Evolutionary conservation across 1,140 invertebrate species (phyloP), one percentile per base, ranked within the genome.

Genomic region (Mya arenaria): DNA sequence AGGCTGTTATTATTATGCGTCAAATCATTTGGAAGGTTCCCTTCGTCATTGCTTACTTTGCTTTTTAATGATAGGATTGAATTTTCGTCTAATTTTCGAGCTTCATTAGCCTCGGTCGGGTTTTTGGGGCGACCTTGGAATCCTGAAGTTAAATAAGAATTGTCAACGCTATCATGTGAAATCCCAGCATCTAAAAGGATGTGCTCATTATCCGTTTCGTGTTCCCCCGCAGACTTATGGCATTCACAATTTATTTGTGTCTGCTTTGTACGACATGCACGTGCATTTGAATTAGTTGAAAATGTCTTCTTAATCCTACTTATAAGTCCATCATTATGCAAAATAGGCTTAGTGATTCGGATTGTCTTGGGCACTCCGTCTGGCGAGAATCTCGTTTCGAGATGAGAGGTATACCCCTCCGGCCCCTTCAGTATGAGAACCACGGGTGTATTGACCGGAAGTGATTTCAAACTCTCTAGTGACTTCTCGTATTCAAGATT

Each of bases 361-460:
- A 88, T 80, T 4, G 90, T 90, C 19, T 83, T 78, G 10, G 89
- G 90, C 19, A 84, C 60, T 4, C 90, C 90, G 72, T 88, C 89
- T 44, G 87, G 86, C 56, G 78, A 81, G 71, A 91, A 91, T 0
- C 88, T 86, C 15, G 90, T 91, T 78, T 91, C 86, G n/a, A 91
- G 60, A 73, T 90, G 86, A 2, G 90, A 87, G 37, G 85, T 86
- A 74, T 88, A 89, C 15, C 89, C 90, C 13, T 90, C 89, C 8
- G 89, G 89, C 13, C 88, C 89, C 28, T 87, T 82, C 13, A 91
- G 77, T 48, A 90, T 73, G 23, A 91, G 66, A 5, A 87, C 84
- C 0, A 90, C 88, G 0, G 86, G 85, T 13, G 83, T 66, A n/a
- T 89, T 86, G 10, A 63, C 60, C 8, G 87, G 89, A 23, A 90